Evolutionary conservation across 2,888 invertebrate genomes (phyloP), one percentile per base, ranked within the genome.

Genomic region (Agrypnus murinus): DNA sequence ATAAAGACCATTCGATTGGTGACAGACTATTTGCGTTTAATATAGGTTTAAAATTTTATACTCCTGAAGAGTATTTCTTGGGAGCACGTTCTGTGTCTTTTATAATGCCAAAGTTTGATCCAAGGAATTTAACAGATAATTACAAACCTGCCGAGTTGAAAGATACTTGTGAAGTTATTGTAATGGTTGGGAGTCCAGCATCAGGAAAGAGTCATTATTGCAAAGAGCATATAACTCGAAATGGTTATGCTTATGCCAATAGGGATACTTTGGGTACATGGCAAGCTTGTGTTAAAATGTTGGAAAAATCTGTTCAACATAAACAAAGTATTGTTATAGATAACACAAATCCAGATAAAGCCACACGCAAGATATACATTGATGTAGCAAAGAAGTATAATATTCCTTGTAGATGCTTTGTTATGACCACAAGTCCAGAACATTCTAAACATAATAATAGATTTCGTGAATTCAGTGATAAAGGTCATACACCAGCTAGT

Each of bases 51-150:
- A 88, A 87, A 65, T 99, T 99, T 86, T 90, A 90, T 74, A 98
- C 98, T 0, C 99, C 99, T 0, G 99, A 99, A 84, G 95, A 96
- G 84, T 96, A 93, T 85, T 99, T 99, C 84, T 85, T 94, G 19
- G 90, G 89, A 38, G 86, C 88, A 48, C 87, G 86, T 70, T 83
- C 88, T 74, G 88, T 88, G 3, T 84, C 87, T 7, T 91, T 89
- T 83, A 84, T 79, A 17, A 87, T 89, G 82, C 93, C 94, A 0
- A 88, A 88, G 38, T 95, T 94, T 81, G 87, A 92, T 81, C 93
- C 95, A 0, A 89, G 86, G 79, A 78, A 84, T 84, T 78, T 87
- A 34, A 34, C 1, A 10, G 1, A 10, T 9, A 1, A 31, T 3
- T 10, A 2, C 36, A 34, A 36, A 34, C 55, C 36, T 40, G 15